A percentile compares a stretch with the other conserved stretches of the same genome.
phyloP scores from a whole-genome alignment of 2,797 vertebrate genomes.

The Numenius phaeopus region DNA sequence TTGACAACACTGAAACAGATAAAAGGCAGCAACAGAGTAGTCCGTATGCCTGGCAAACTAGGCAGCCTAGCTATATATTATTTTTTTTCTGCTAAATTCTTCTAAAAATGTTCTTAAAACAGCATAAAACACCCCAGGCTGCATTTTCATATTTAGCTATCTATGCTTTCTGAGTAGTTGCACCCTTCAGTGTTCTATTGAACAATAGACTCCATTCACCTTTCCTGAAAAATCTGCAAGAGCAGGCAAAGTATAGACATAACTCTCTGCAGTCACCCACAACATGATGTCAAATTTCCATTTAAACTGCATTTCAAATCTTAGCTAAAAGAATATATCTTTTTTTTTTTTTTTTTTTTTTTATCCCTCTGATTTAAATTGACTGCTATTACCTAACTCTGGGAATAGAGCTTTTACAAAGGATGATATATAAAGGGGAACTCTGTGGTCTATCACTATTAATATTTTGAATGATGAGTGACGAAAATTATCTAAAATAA shows the following conservation, averaged over 20 bases:
- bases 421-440: not conserved
- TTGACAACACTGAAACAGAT: not conserved
- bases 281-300: slow-evolving; percentile 21
- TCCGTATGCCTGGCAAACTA: not conserved
- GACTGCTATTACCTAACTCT: not conserved
- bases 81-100: not conserved
- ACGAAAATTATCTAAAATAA: slow-evolving; percentile 2
- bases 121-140: not conserved
- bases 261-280: slow-evolving; percentile 25
- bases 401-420: not conserved
- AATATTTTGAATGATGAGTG: not conserved
- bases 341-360: not conserved
- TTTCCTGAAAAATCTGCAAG: slow-evolving; percentile 30
- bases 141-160: not conserved
- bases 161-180: not conserved
- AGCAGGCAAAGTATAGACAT: not conserved
- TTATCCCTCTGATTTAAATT: not conserved
- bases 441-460: not conserved
- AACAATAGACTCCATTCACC: not conserved
- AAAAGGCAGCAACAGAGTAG: not conserved
- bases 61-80: not conserved
- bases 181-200: not conserved
- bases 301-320: slow-evolving; percentile 26
- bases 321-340: not conserved
- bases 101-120: not conserved